These are phyloP conservation scores for Sternarchorhynchus goeldii DNA, from an alignment of 2,797 vertebrate genomes.

Conservation along the genomic window DNA sequence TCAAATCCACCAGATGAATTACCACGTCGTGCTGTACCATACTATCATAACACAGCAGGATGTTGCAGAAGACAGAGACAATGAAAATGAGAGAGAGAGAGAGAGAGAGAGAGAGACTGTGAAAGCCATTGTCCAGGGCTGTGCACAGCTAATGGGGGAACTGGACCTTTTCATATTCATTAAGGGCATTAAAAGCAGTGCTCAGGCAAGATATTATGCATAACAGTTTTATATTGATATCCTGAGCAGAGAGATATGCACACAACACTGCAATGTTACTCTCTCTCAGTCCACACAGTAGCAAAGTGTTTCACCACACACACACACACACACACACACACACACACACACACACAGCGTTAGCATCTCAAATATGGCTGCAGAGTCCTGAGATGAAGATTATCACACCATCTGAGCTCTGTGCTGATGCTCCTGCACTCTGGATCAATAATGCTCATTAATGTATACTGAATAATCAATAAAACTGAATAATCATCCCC, in stretches of 20 bases:
- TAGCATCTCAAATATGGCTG: conserved; percentile 21
- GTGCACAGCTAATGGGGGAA: too few relatives aligned
- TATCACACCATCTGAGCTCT: conserved; percentile 54
- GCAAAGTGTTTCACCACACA: conserved; percentile 5
- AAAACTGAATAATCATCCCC: conserved; percentile 69
- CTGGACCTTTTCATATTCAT: too few relatives aligned
- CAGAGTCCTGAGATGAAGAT: not conserved
- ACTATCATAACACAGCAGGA: not conserved
- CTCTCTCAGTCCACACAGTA: conserved; percentile 18
- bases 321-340: conserved; percentile 13
- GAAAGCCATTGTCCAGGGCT: too few relatives aligned
- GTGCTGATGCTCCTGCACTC: conserved; percentile 52
- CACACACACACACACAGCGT: not conserved
- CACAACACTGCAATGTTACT: conserved; percentile 23
- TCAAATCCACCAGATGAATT: conserved; percentile 32
- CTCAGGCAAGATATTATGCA: too few relatives aligned
- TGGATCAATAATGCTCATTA: conserved; percentile 72
- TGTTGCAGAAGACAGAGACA: conserved; percentile 6
- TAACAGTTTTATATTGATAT: not conserved
- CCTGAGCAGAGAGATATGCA: not conserved
- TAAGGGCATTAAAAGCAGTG: too few relatives aligned
- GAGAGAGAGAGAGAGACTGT: too few relatives aligned
- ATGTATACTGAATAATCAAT: conserved; percentile 72
- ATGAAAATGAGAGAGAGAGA: not conserved
- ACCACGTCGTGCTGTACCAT: not conserved